A percentile compares a stretch with the other conserved stretches of the same genome.
Conservation (phyloP, 2,113 vertebrate genomes). For the Dendropsophus ebraccatus region DNA sequence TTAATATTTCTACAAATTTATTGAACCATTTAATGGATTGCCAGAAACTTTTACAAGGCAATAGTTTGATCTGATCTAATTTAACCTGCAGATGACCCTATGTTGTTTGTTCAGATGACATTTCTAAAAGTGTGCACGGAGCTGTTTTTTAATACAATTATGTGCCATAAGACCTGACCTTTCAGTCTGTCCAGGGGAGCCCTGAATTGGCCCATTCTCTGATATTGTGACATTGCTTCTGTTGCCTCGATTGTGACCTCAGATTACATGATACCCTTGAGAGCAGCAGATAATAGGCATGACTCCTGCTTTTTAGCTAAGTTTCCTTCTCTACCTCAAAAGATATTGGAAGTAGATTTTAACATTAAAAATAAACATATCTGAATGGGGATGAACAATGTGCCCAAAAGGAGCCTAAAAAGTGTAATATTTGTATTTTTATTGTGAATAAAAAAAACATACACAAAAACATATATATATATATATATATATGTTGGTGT, state of each 20-base stretch:
- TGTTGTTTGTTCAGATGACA: conserved; percentile 83
- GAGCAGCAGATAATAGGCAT: conserved; percentile 88
- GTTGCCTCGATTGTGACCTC: conserved; percentile 83
- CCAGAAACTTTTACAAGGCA: conserved; percentile 25
- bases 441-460: background rate
- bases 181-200: conserved; percentile 77
- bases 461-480: no score
- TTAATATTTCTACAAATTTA: background rate
- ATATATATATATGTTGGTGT: background rate
- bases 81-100: conserved; percentile 81
- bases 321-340: conserved; percentile 69
- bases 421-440: background rate
- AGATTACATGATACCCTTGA: conserved; percentile 87
- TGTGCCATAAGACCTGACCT: conserved; percentile 81
- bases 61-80: conserved; percentile 67
- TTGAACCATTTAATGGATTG: background rate
- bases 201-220: conserved; percentile 88
- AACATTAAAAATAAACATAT: conserved; percentile 16
- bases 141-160: conserved; percentile 80
- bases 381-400: background rate
- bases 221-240: conserved; percentile 85
- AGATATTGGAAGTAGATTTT: conserved; percentile 68
- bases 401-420: no score
- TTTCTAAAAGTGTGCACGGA: conserved; percentile 79
- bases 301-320: conserved; percentile 88